Percentiles rank a stretch among this genome's conserved stretches.
phyloP scores from a whole-genome alignment of 2,797 vertebrate genomes.

The Sebastolobus alascanus region DNA sequence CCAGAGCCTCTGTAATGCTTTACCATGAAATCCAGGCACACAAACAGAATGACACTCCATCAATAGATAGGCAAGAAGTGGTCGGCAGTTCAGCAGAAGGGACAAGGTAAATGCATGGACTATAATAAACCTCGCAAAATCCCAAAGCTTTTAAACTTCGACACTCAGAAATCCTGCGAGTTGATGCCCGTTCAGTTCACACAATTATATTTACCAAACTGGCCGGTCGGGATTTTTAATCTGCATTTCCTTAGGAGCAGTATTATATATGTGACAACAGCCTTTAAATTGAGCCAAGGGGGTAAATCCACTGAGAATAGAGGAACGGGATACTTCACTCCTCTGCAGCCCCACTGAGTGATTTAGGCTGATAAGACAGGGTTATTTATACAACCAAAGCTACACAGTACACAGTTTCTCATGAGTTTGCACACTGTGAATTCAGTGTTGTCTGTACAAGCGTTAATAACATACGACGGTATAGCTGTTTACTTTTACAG shows the following conservation, averaged over 20 bases:
- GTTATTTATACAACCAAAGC: neutral
- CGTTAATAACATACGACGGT: neutral
- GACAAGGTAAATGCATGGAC: neutral
- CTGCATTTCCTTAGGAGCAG: neutral
- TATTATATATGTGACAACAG: neutral
- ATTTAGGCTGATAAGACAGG: neutral
- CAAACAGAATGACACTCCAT: slow-evolving; percentile 5
- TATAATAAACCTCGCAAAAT: neutral
- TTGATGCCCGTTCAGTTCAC: neutral
- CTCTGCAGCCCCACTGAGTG: neutral
- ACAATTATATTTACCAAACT: neutral
- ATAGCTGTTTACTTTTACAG: neutral
- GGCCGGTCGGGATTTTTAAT: neutral
- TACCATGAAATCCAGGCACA: slow-evolving; percentile 24
- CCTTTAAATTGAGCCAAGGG: slow-evolving; percentile 2
- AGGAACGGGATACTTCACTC: neutral
- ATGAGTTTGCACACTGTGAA: neutral
- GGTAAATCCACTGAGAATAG: neutral
- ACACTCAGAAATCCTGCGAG: neutral
- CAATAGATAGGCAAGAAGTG: neutral
- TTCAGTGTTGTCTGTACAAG: neutral
- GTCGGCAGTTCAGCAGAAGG: neutral
- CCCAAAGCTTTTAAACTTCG: neutral
- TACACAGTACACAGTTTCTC: neutral
- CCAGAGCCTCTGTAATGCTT: neutral